Evolutionary conservation across 2,113 vertebrate genomes (phyloP).

Genomic region (Corythornis vintsioides): DNA sequence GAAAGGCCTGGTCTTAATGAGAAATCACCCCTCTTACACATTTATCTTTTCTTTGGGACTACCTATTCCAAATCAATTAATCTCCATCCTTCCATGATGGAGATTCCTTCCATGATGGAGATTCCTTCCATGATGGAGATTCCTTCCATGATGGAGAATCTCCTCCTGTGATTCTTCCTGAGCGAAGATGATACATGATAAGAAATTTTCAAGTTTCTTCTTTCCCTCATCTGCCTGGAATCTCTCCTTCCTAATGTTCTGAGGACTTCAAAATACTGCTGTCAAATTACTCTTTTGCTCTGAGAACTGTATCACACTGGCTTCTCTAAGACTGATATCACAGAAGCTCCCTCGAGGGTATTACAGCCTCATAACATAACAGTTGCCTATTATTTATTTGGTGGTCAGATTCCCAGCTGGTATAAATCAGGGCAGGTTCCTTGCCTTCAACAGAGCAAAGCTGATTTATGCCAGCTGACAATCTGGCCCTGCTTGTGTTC

Average conservation of each 20-base stretch:
- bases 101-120: neutral
- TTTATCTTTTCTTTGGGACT: neutral
- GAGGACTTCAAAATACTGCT: neutral
- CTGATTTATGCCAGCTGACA: conserved; percentile 69
- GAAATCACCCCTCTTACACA: neutral
- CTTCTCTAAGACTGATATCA: conserved; percentile 27
- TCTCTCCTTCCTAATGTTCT: neutral
- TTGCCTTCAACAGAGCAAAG: conserved; percentile 31
- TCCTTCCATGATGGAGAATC: neutral
- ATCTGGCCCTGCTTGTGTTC: conserved; percentile 3
- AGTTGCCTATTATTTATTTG: conserved; percentile 45
- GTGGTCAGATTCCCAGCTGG: conserved; percentile 55
- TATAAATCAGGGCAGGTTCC: conserved; percentile 63
- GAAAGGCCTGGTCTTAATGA: neutral
- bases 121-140: too few relatives aligned
- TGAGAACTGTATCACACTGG: neutral
- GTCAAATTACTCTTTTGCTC: neutral
- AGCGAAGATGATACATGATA: neutral
- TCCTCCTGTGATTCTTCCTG: neutral
- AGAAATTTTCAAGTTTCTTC: neutral
- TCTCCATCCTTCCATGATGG: neutral
- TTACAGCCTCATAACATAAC: conserved; percentile 51
- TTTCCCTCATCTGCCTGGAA: neutral
- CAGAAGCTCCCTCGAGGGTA: neutral
- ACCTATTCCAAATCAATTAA: neutral